Conservation (phyloP, 2,113 vertebrate genomes). For the Aleadryas rufinucha region DNA sequence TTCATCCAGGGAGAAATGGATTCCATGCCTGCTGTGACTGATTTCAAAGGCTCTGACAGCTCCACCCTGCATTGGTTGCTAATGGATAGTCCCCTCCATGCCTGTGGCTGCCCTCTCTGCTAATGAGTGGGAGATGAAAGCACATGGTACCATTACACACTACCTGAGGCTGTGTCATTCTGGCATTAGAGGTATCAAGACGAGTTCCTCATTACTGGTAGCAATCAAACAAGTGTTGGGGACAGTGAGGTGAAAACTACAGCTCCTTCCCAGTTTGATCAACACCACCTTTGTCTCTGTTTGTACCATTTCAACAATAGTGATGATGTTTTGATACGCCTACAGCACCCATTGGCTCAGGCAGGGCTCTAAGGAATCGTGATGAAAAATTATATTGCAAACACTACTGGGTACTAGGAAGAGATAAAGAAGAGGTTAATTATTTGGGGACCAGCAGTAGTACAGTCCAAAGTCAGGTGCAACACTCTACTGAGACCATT, state of each 20-base stretch:
- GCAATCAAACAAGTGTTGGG: background rate
- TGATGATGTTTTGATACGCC: rapidly evolving
- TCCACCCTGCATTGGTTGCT: background rate
- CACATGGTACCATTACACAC: background rate
- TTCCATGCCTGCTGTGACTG: background rate
- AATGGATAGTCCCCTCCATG: background rate
- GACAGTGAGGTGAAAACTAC: background rate
- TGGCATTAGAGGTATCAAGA: background rate
- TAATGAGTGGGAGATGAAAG: background rate
- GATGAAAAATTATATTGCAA: background rate
- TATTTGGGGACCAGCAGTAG: background rate
- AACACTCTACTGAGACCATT: background rate
- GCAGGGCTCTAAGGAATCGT: background rate
- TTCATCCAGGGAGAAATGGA: background rate
- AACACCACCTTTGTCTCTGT: background rate
- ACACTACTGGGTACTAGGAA: background rate
- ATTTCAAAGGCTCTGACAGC: background rate
- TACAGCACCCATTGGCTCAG: background rate
- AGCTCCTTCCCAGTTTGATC: background rate
- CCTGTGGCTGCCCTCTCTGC: background rate
- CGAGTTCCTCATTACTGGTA: background rate
- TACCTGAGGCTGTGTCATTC: background rate
- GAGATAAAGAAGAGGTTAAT: background rate
- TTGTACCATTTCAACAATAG: background rate
- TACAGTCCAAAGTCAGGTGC: background rate